phyloP scores from a whole-genome alignment of 2,888 invertebrate genomes.

The Eilema depressum region DNA sequence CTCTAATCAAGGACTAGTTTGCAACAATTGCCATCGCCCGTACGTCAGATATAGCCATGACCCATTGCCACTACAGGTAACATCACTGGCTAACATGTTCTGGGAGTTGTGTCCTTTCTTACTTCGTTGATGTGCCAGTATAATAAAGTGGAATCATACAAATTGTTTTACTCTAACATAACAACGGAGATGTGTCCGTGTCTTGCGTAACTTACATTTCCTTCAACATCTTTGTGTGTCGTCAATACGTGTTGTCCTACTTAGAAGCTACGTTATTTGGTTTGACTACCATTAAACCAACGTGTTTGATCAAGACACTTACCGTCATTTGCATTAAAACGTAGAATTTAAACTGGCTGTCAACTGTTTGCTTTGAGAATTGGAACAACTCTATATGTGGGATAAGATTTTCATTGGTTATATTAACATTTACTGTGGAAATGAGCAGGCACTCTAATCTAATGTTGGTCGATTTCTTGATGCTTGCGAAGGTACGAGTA shows the following conservation, averaged over 20 bases:
- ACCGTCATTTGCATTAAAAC: background rate
- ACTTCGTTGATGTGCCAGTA: constrained; percentile 30
- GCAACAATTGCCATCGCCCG: too few species aligned
- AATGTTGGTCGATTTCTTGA: background rate
- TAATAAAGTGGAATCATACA: constrained; percentile 48
- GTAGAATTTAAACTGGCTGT: background rate
- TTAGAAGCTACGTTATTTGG: background rate
- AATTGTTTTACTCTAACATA: constrained; percentile 55
- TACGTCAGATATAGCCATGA: too few species aligned
- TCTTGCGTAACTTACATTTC: constrained; percentile 33
- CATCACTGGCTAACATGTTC: too few species aligned
- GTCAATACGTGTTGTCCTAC: constrained; percentile 13
- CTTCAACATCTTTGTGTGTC: constrained; percentile 25
- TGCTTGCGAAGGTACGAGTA: background rate
- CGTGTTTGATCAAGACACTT: background rate
- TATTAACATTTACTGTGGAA: background rate
- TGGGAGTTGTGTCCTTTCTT: too few species aligned
- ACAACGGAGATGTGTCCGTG: constrained; percentile 43
- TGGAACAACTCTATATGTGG: background rate
- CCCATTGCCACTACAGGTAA: too few species aligned
- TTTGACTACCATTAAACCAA: background rate
- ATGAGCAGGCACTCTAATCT: background rate
- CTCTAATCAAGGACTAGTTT: too few species aligned
- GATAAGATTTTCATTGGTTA: background rate
- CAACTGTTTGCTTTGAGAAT: background rate